Evolutionary conservation across 2,888 invertebrate species (phyloP), one percentile per base, ranked within the genome.

Genomic region (Saturnia pavonia): DNA sequence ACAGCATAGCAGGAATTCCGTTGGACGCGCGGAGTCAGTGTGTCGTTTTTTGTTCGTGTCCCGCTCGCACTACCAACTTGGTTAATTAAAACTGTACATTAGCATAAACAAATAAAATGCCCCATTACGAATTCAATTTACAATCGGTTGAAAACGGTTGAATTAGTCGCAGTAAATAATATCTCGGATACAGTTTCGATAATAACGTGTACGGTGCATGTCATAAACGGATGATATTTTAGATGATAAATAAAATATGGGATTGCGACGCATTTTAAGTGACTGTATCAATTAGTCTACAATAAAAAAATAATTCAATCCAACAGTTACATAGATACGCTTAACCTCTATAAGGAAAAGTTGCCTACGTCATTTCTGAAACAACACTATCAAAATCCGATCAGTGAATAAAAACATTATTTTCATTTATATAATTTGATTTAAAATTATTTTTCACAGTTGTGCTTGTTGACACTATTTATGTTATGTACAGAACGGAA

Each of bases 41-140:
- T 27, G 14, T 27, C 14, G 19, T 22, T 70, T 45, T 45, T 69
- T 63, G n/a, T 42, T 22, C 34, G 34, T 27, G 65, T 68, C 68
- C 48, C 68, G 11, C 51, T n/a, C 48, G 42, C 51, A 51, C 68
- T 65, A n/a, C n/a, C 40, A 65, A 22, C 8, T 40, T 25, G 40
- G 65, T 87, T 92, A 92, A 94, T 94, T 93, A 92, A 94, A 92
- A 88, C 88, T 83, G 84, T 82, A 87, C 86, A 93, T 93, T 93
- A 92, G 92, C 93, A 94, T 93, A 93, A 92, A 94, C 93, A 94
- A 94, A 94, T 94, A 94, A 94, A 93, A 93, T 88, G 87, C 82
- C 86, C 90, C 91, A 93, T 94, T 93, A 92, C 86, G 91, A 88
- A 91, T 92, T 92, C 94, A 92, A 93, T 94, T 94, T 93, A 93